Percentiles rank a stretch among this genome's conserved stretches.
Evolutionary conservation across 2,888 invertebrate genomes (phyloP).

Genomic region (Smittia sp.): DNA sequence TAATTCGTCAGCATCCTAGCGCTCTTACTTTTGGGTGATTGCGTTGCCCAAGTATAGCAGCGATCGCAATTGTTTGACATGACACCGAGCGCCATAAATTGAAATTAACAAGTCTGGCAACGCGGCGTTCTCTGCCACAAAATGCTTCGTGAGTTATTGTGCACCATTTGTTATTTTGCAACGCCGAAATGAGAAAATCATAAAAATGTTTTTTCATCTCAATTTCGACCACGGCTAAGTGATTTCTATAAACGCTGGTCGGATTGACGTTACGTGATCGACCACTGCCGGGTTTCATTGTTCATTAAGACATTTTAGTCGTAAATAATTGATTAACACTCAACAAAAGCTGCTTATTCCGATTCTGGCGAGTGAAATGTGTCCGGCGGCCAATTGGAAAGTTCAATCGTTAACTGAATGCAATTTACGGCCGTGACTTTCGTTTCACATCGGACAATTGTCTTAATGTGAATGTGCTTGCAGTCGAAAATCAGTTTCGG

Average conservation of each 20-base stretch:
- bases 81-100: background rate
- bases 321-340: too few relatives aligned
- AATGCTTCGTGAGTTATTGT: background rate
- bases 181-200: background rate
- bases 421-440: slow-evolving; percentile 2
- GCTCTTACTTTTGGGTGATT: too few relatives aligned
- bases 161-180: background rate
- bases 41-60: background rate
- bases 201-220: background rate
- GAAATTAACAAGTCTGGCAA: background rate
- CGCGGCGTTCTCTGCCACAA: background rate
- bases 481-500: background rate
- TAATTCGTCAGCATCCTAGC: slow-evolving; percentile 6
- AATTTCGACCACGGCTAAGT: background rate
- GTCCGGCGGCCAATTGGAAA: background rate
- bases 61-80: background rate
- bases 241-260: background rate
- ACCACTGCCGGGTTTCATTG: background rate
- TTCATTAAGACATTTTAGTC: background rate
- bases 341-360: background rate
- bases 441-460: background rate
- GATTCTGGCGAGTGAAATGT: background rate
- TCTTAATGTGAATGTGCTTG: background rate
- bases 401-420: background rate
- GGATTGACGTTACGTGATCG: background rate